These are phyloP conservation scores for Neodiprion pinetum DNA, from an alignment of 1,140 invertebrate genomes.

Conservation along the genomic window DNA sequence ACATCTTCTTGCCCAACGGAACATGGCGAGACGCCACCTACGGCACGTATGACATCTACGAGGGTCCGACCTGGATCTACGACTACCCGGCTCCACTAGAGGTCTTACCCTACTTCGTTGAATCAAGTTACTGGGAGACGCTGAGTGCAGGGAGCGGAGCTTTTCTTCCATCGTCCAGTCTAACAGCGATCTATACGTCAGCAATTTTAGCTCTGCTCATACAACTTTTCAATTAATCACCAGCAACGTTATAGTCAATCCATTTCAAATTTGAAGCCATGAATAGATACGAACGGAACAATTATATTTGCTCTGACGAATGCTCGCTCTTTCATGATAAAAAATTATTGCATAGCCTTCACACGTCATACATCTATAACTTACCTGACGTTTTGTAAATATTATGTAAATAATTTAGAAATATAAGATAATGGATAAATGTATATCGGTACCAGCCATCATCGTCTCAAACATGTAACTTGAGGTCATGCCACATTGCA, in stretches of 20 bases:
- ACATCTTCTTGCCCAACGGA: constrained; percentile 77
- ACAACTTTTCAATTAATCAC: neutral
- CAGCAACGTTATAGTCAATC: too few species aligned
- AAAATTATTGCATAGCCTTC: too few species aligned
- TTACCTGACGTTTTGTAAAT: neutral
- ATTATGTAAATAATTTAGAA: neutral
- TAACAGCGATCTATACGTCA: neutral
- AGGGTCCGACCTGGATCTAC: constrained; percentile 68
- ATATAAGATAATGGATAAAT: too few species aligned
- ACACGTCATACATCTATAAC: too few species aligned
- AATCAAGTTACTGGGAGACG: neutral
- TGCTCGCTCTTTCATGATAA: too few species aligned
- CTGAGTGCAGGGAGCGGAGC: neutral
- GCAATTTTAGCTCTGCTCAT: neutral
- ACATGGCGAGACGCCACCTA: constrained; percentile 67
- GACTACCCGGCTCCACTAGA: constrained; percentile 69
- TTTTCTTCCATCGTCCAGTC: neutral
- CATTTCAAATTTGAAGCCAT: too few species aligned
- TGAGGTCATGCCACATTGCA: too few species aligned
- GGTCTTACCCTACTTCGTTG: constrained; percentile 66
- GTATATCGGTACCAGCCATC: too few species aligned
- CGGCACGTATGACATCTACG: constrained; percentile 45
- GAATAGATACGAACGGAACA: too few species aligned
- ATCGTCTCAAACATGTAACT: too few species aligned
- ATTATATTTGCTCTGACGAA: too few species aligned